These are phyloP conservation scores for Sebastes glaucus DNA, from an alignment of 2,797 vertebrate genomes.

Conservation along the genomic window DNA sequence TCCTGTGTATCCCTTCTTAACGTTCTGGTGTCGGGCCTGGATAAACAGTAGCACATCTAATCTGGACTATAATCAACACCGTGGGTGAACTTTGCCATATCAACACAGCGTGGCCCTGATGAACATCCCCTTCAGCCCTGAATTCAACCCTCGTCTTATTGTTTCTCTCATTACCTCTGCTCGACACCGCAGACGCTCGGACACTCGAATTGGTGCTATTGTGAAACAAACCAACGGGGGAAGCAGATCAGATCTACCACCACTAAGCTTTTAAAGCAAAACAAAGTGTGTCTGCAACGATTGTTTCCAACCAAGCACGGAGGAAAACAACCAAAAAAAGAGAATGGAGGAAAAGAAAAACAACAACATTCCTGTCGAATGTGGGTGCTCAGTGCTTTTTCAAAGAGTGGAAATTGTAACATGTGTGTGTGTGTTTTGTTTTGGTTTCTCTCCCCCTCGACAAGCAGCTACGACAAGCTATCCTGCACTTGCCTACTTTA, in stretches of 20 bases:
- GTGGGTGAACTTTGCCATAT: conserved; percentile 67
- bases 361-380: conserved; percentile 62
- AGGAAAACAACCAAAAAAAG: conserved; percentile 31
- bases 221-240: conserved; percentile 50
- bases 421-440: conserved; percentile 37
- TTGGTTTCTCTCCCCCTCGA: conserved; percentile 44
- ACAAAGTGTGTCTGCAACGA: conserved; percentile 38
- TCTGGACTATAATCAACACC: conserved; percentile 41
- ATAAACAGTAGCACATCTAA: conserved; percentile 41
- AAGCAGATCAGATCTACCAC: conserved; percentile 50
- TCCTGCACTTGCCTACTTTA: conserved; percentile 77
- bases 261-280: conserved; percentile 50
- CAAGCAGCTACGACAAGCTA: conserved; percentile 80
- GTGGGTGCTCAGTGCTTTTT: conserved; percentile 67
- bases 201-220: conserved; percentile 77
- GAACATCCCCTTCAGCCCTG: conserved; percentile 4
- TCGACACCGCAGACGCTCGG: conserved; percentile 50
- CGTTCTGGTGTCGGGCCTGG: conserved; percentile 31
- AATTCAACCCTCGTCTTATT: conserved; percentile 14
- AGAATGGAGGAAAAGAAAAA: neutral
- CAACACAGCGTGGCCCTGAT: conserved; percentile 42
- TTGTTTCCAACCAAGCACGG: conserved; percentile 38
- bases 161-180: conserved; percentile 41
- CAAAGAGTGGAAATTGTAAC: conserved; percentile 54
- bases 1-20: conserved; percentile 5